Conservation (phyloP, 2,888 invertebrate genomes). For the Caenorhabditis macrosperma region DNA sequence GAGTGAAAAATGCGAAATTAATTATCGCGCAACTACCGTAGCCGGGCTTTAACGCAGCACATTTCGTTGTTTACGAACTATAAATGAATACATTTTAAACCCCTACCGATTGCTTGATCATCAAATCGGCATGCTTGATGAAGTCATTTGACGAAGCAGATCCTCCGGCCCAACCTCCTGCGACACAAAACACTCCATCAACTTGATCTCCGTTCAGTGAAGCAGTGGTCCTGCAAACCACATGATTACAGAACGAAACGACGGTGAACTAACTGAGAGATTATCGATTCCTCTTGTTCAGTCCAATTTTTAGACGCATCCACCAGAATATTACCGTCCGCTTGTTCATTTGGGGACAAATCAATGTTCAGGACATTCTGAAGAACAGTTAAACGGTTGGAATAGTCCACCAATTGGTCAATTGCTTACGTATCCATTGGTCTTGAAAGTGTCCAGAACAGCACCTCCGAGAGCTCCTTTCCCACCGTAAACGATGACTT, state of each 20-base stretch:
- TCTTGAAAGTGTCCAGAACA: slow-evolving; percentile 91
- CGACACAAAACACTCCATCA: slow-evolving; percentile 88
- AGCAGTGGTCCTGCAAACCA: slow-evolving; percentile 67
- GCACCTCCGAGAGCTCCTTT: slow-evolving; percentile 94
- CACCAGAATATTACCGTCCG: slow-evolving; percentile 92
- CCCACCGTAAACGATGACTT: slow-evolving; percentile 92
- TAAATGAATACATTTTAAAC: too few species aligned
- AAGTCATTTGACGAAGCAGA: slow-evolving; percentile 84
- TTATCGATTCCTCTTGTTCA: slow-evolving; percentile 87
- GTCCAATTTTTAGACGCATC: slow-evolving; percentile 84
- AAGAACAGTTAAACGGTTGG: too few species aligned
- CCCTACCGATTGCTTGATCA: slow-evolving; percentile 90
- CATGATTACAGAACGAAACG: too few species aligned
- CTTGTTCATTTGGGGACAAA: slow-evolving; percentile 88
- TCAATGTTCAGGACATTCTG: slow-evolving; percentile 93
- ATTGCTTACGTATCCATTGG: slow-evolving; percentile 88
- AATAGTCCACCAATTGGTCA: too few species aligned
- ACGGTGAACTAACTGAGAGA: too few species aligned
- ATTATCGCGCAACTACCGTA: too few species aligned
- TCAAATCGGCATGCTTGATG: slow-evolving; percentile 91
- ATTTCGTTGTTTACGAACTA: too few species aligned
- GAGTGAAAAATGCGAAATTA: too few species aligned
- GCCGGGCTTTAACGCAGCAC: too few species aligned
- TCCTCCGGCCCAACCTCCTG: slow-evolving; percentile 92
- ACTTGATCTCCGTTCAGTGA: slow-evolving; percentile 53